Evolutionary conservation across 2,113 vertebrate species (phyloP).

Genomic region (Pycnonotus jocosus): DNA sequence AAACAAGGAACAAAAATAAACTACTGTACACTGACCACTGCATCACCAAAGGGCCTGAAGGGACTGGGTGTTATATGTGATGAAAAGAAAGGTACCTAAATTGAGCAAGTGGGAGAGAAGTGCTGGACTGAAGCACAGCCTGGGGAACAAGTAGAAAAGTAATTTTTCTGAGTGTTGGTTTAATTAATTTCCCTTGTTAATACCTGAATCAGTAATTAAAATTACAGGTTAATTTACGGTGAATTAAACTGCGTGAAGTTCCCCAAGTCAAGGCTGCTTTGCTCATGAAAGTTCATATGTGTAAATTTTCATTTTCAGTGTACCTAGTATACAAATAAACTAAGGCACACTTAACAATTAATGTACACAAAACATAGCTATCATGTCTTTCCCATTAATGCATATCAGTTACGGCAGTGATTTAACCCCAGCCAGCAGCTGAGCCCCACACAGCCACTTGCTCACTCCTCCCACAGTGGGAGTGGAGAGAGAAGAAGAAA

Average conservation of each 20-base stretch:
- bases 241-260: neutral
- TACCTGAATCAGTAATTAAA: neutral
- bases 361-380: neutral
- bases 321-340: neutral
- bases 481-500: neutral
- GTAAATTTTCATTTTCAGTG: neutral
- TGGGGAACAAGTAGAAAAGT: neutral
- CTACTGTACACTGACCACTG: neutral
- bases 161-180: neutral
- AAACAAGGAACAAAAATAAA: neutral
- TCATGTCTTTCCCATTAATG: neutral
- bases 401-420: neutral
- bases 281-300: neutral
- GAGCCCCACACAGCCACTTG: rapidly evolving
- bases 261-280: neutral
- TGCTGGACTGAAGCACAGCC: neutral
- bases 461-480: neutral
- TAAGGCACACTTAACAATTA: neutral
- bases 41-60: neutral
- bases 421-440: neutral
- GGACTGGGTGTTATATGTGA: neutral
- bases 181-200: neutral
- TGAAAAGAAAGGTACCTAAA: neutral
- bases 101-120: neutral
- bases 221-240: neutral